Evolutionary conservation across 2,113 vertebrate genomes (phyloP).

Genomic region (Alectura lathami): DNA sequence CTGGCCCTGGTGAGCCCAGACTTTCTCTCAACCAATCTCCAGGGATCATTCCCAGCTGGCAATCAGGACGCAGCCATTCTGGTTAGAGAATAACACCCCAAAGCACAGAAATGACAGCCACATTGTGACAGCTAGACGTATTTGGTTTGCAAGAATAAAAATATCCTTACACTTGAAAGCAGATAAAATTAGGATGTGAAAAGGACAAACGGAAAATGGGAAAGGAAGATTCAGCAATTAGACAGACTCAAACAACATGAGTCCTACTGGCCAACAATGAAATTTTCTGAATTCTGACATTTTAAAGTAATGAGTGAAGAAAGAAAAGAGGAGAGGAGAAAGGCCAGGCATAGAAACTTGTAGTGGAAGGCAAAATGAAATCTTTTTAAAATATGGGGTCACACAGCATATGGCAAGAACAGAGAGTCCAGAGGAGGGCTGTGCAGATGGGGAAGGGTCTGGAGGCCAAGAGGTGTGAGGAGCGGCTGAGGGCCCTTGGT

Average conservation of each 20-base stretch:
- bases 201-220: not conserved
- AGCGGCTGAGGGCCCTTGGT: not conserved
- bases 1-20: not conserved
- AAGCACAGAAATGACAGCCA: not conserved
- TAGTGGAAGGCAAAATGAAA: not conserved
- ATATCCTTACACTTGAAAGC: not conserved
- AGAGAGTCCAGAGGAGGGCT: not conserved
- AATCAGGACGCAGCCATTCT: not conserved
- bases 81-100: not conserved
- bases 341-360: not conserved
- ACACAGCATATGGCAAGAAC: not conserved
- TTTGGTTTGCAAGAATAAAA: not conserved
- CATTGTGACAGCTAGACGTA: not conserved
- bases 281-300: not conserved
- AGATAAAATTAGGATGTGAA: not conserved
- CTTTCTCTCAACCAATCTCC: not conserved
- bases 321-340: not conserved
- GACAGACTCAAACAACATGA: not conserved
- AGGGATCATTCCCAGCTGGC: not conserved
- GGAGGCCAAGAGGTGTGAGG: too few relatives aligned
- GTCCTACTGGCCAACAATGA: not conserved
- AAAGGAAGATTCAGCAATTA: not conserved
- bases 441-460: not conserved
- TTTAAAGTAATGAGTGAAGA: not conserved
- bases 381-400: not conserved